phyloP scores from a whole-genome alignment of 2,888 invertebrate genomes.

The Troglohyphantes excavatus region DNA sequence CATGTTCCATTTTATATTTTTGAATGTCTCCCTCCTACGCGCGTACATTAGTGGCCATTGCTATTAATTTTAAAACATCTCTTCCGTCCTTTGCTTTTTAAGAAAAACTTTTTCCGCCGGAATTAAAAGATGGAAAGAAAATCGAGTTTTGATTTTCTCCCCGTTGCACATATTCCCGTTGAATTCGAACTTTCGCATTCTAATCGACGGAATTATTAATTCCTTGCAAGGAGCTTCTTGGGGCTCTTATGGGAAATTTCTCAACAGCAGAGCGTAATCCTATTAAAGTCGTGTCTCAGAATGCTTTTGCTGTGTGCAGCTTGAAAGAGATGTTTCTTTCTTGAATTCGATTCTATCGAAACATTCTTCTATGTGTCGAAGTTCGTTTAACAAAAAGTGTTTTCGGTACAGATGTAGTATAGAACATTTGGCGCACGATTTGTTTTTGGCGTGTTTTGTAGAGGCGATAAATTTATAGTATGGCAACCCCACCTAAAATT shows the following conservation, averaged over 20 bases:
- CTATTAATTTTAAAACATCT: slow-evolving; percentile 51
- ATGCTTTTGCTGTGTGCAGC: too few relatives aligned
- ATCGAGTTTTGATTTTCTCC: slow-evolving; percentile 14
- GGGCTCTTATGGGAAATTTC: not conserved
- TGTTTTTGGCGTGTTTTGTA: too few relatives aligned
- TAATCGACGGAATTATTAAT: slow-evolving; percentile 53
- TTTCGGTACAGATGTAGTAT: too few relatives aligned
- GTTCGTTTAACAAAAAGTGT: too few relatives aligned
- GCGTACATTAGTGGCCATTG: slow-evolving; percentile 49
- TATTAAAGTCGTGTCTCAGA: slow-evolving; percentile 13
- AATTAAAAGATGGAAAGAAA: slow-evolving; percentile 22
- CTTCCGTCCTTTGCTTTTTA: not conserved
- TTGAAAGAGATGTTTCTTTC: too few relatives aligned
- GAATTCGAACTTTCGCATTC: slow-evolving; percentile 9
- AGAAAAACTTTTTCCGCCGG: slow-evolving; percentile 27
- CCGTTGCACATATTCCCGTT: too few relatives aligned
- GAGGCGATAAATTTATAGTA: too few relatives aligned
- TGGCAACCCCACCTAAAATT: too few relatives aligned
- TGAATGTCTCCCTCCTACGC: not conserved
- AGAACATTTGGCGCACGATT: too few relatives aligned
- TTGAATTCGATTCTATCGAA: too few relatives aligned
- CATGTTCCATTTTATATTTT: not conserved
- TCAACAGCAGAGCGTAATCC: slow-evolving; percentile 15
- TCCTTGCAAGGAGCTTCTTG: not conserved
- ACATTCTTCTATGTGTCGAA: too few relatives aligned